Percentiles rank a stretch among this genome's conserved stretches.
phyloP scores from a whole-genome alignment of 2,113 vertebrate species.

The Centropus unirufus region DNA sequence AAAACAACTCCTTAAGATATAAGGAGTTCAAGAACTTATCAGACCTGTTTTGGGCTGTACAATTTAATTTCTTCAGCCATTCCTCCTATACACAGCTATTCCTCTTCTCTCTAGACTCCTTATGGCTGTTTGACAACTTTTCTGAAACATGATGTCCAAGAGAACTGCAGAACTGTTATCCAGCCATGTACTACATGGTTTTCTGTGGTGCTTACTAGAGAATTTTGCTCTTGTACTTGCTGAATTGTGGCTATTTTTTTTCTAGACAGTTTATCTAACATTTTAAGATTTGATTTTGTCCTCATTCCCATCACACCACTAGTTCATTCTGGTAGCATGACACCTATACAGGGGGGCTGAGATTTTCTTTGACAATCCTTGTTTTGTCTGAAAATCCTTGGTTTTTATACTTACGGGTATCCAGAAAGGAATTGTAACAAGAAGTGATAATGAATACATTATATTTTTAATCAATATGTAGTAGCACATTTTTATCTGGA shows the following conservation, averaged over 20 bases:
- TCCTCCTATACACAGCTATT: neutral
- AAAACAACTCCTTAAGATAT: neutral
- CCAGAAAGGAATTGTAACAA: neutral
- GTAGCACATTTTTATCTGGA: neutral
- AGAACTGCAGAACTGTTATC: neutral
- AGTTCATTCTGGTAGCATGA: neutral
- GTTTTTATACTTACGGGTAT: neutral
- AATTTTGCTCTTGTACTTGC: neutral
- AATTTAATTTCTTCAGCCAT: neutral
- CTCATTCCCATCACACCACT: neutral
- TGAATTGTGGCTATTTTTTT: neutral
- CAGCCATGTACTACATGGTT: neutral
- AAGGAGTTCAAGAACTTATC: neutral
- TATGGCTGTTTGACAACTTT: neutral
- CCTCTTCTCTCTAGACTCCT: neutral
- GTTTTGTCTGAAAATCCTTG: neutral
- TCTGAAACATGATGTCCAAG: neutral
- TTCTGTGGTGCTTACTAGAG: neutral
- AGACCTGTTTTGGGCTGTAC: neutral
- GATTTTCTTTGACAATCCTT: neutral
- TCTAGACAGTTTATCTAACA: neutral
- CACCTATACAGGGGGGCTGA: fast-evolving
- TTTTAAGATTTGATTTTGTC: neutral
- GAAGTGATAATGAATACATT: neutral
- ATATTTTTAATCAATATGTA: neutral